Evolutionary conservation across 2,113 vertebrate species (phyloP), one percentile per base, ranked within the genome.

Genomic region (Scytalopus superciliaris): DNA sequence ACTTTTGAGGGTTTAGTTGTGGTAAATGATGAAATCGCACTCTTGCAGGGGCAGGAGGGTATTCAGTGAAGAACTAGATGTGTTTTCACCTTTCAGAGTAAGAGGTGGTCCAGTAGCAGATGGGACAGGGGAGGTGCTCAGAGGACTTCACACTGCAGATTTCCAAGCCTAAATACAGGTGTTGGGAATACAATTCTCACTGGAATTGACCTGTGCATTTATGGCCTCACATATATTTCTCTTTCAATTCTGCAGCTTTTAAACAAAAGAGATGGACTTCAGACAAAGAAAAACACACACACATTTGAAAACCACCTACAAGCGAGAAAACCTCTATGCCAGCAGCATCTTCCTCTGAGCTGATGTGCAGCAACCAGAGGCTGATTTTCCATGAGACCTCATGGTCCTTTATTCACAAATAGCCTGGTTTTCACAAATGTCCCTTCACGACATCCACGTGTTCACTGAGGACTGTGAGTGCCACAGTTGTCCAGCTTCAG

Each of bases 241-340:
- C 42, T 30, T 79, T 52, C 35, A 60, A 10, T 90, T 85, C 30
- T 85, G 27, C 85, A 94, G 74, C 8, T 67, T 6, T 1, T 33
- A 12, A 8, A 10, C 15, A 12, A 44, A 2, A 0, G 15, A 27
- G 0, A n/a, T 0, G 0, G 11, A 1, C 0, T 59, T 3, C 23
- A 68, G 59, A 56, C 0, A 1, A 0, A 8, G 5, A 28, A 68
- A 18, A 3, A 5, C 5, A 25, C 2, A 0, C 5, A 2, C 0
- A 1, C 17, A 0, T 4, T 53, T 40, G 33, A 45, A 8, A 63
- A 52, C 16, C 12, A 24, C 9, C 35, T 39, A 6, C 30, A 56
- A 37, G 14, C 25, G 39, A 81, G 40, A 37, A 74, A 49, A 42
- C 4, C 15, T 63, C 19, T 76, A 1, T 28, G 27, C 10, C 55